Base-by-base conservation (phyloP, 2,113 vertebrate species). In the Maccullochella peelii region DNA sequence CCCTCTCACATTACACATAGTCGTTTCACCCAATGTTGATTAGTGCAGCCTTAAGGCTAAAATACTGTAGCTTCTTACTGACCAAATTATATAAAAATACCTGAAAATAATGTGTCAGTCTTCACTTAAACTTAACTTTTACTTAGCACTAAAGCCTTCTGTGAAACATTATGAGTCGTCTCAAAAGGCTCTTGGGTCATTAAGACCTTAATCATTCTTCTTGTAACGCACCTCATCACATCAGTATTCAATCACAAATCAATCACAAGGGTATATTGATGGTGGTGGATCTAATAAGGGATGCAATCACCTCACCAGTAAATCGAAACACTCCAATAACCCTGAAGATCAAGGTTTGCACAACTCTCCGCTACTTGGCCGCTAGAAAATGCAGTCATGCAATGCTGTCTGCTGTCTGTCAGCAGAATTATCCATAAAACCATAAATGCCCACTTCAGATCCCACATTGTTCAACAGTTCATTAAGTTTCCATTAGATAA, bases 401-500 rank as follows among this genome's bases (percentile, higher is more conserved):
- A 79, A 18, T 36, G 73, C 50, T 73, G 71, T 62, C 54, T 63
- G 47, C 27, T 18, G 38, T 55, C 80, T 79, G 74, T 84, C 67
- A 49, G 63, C 58, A 73, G 75, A 74, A 74, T 77, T 79, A 73
- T 71, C 80, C 58, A 80, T 83, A 70, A 88, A 74, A 73, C 42
- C 70, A 83, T 49, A 74, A 74, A 85, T 78, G 9, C 54, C 59
- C 73, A 18, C 74, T 77, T 82, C 58, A 81, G 54, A 76, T 49
- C 15, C 36, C 50, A 82, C 73, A 81, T 14, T 76, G 59, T 73
- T 84, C 61, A 79, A 69, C 80, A 78, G 49, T 77, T 81, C 83
- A 86, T 83, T 84, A 77, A 42, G 50, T 73, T 88, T 88, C 40
- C 61, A 76, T 86, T 67, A 81, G 55, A 52, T 75, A 47, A 72